Evolutionary conservation across 2,888 invertebrate species (phyloP), one percentile per base, ranked within the genome.

Genomic region (Coecobrya sp.): DNA sequence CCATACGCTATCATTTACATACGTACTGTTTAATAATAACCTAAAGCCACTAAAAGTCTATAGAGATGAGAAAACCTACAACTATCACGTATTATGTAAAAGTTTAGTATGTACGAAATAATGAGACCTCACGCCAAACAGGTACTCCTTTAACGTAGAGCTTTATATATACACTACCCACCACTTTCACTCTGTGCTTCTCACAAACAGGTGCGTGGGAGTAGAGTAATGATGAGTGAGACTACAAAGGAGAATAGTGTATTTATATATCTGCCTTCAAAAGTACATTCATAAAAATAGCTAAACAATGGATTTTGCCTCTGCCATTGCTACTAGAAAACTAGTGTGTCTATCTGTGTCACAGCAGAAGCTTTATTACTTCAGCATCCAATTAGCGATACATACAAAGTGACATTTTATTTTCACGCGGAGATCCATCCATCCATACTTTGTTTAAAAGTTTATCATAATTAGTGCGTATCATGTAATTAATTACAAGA

Each of bases 91-190:
- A 62, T 2, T 25, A n/a, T 62, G 25, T 62, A 62, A 62, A 62
- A 25, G 5, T 68, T 30, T 68, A n/a, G n/a, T 65, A 30, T 65
- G 27, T 65, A 62, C 16, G 68, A 19, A 68, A n/a, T 16, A 16
- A 30, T 3, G 3, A 30, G 62, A 62, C 62, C 16, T 13, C 25
- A 30, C 2, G 22, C 68, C 27, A 68, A 49, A 76, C 87, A 87
- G 87, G 87, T 87, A 87, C 87, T 76, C 76, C 73, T 86, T 87
- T n/a, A 59, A 36, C 22, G 10, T 36, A 36, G 2, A n/a, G 76
- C 10, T 49, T 68, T 30, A 13, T 68, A 30, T 16, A 13, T 30
- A 79, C 25, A 25, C 22, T 10, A 25, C 42, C 30, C 42, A 19
- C 36, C 42, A 42, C 70, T 73, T 36, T 73, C 70, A 42, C 36